Base-by-base conservation (phyloP, 2,797 vertebrate genomes). In the Lacerta bilineata region DNA sequence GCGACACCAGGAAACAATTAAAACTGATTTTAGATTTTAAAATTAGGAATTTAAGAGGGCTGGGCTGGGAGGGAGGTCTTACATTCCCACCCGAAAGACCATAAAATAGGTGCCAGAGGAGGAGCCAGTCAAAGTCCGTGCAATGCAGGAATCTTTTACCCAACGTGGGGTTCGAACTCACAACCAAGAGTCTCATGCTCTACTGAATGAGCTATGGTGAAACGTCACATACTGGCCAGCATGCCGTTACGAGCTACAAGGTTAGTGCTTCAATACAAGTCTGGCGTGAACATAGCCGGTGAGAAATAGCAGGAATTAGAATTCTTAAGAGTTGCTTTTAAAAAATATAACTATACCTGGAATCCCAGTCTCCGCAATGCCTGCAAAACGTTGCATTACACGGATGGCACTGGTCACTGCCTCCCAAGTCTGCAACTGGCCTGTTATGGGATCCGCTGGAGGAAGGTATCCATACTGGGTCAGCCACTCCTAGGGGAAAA, bases 401-500 rank as follows among this genome's bases (percentile, higher is more conserved):
- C 90, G 96, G 75, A 98, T 93, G 23, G 97, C 97, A 0, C 93
- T 90, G 46, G 96, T 97, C 88, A 97, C 97, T 9, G 96, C 95
- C 15, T 97, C 97, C 97, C 97, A 97, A 6, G 96, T 96, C 90
- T 97, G 97, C 8, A 97, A 94, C 93, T 97, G 97, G 61, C 96
- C 97, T 0, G 97, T 97, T 75, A 95, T 92, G 1, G 95, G 91
- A 91, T 97, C 96, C 2, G 97, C 74, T 3, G 96, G 93, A 0
- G 97, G 97, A n/a, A 98, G 96, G 93, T 98, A 98, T 50, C 97
- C 97, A 80, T 97, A 98, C 64, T 94, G 97, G 3, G 90, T 97
- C 89, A 98, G 91, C 97, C 97, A 98, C 5, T 97, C 96, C 97
- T 98, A 82, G 64, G 66, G 10, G 4, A 39, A 80, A 66, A 50